Conservation (phyloP, 2,797 vertebrate species). For the Pempheris klunzingeri region DNA sequence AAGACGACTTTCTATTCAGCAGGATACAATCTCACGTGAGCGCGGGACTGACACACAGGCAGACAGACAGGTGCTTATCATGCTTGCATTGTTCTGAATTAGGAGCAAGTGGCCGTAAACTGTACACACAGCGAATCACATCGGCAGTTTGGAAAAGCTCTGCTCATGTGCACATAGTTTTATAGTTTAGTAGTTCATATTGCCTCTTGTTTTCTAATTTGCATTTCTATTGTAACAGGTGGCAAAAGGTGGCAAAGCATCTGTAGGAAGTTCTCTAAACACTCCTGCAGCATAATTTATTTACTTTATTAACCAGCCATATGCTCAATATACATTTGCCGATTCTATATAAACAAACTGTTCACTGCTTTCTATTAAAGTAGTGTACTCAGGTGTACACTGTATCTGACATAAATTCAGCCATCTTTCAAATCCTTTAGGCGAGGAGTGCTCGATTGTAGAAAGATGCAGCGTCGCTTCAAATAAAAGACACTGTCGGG, state of each 20-base stretch:
- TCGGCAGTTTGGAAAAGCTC: too few species aligned
- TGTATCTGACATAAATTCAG: background rate
- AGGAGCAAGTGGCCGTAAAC: too few species aligned
- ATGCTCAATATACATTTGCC: background rate
- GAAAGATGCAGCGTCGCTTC: conserved; percentile 21
- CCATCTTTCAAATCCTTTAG: conserved; percentile 8
- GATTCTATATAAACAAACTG: background rate
- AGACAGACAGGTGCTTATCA: too few species aligned
- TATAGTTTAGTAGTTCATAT: background rate
- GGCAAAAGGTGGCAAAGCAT: conserved; percentile 1
- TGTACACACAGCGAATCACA: too few species aligned
- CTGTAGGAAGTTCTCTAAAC: background rate
- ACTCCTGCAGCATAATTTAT: background rate
- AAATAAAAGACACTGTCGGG: background rate
- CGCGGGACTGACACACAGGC: too few species aligned
- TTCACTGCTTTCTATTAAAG: background rate
- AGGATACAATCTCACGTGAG: too few species aligned
- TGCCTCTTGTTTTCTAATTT: background rate
- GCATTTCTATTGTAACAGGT: background rate
- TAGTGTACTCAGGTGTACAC: background rate
- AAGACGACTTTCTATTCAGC: too few species aligned
- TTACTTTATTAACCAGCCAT: background rate
- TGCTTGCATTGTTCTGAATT: too few species aligned
- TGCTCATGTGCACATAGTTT: background rate
- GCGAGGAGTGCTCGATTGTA: background rate